Conservation (phyloP, 2,113 vertebrate species). For the Zootoca vivipara region DNA sequence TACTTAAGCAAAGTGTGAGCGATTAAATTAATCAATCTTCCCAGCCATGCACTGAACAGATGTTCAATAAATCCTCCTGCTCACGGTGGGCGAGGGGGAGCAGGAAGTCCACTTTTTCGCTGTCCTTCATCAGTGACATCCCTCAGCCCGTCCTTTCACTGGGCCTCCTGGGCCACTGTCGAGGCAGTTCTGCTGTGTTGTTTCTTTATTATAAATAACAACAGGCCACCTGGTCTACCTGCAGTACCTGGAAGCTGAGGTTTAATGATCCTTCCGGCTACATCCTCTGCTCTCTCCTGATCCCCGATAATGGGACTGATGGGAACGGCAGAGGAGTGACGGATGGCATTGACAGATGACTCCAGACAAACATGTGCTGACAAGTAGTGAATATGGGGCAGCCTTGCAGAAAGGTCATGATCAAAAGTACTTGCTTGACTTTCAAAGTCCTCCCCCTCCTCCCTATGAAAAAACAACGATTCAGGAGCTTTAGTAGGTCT, state of each 20-base stretch:
- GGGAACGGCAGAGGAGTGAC: constrained; percentile 91
- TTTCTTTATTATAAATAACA: constrained; percentile 99
- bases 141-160: constrained; percentile 80
- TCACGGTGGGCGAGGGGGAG: constrained; percentile 73
- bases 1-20: constrained; percentile 92
- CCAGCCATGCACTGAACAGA: constrained; percentile 91
- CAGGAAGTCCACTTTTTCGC: constrained; percentile 89
- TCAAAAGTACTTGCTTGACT: constrained; percentile 86
- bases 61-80: constrained; percentile 93
- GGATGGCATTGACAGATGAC: constrained; percentile 94
- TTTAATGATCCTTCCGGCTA: constrained; percentile 96
- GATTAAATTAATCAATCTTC: constrained; percentile 99
- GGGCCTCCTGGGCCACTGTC: constrained; percentile 86
- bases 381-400: constrained; percentile 91
- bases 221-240: constrained; percentile 96
- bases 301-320: constrained; percentile 92
- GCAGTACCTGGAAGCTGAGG: constrained; percentile 79
- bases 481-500: constrained; percentile 24
- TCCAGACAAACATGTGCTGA: constrained; percentile 91
- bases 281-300: constrained; percentile 84
- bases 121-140: constrained; percentile 93
- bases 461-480: constrained; percentile 46
- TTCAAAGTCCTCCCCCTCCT: constrained; percentile 80
- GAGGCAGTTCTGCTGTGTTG: constrained; percentile 89
- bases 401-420: constrained; percentile 94